Conservation (phyloP, 2,888 invertebrate genomes). For the Clunio marinus region DNA sequence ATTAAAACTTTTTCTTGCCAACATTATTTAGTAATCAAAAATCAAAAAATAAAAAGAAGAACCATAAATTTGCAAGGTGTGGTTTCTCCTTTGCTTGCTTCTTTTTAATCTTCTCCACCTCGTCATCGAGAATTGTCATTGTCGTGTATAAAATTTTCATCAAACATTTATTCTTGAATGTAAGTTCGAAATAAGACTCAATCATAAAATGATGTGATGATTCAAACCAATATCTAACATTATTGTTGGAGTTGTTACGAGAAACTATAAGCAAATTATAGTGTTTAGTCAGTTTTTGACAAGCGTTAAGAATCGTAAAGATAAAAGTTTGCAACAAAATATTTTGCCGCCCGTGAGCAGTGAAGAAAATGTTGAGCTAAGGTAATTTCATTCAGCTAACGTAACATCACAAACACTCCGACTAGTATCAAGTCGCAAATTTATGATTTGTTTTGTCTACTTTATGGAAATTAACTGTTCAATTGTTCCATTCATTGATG, state of each 20-base stretch:
- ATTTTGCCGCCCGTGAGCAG: too few relatives aligned
- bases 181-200: too few relatives aligned
- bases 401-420: too few relatives aligned
- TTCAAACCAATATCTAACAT: not conserved
- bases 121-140: slow-evolving; percentile 8
- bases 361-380: too few relatives aligned
- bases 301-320: too few relatives aligned
- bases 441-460: slow-evolving; percentile 34
- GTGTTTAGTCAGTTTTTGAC: not conserved
- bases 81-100: not conserved
- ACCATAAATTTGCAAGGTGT: slow-evolving; percentile 35
- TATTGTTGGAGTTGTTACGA: not conserved
- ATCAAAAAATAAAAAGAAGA: not conserved
- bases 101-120: not conserved
- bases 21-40: slow-evolving; percentile 12
- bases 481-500: slow-evolving; percentile 23
- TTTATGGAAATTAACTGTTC: slow-evolving; percentile 35
- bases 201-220: not conserved
- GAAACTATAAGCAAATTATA: not conserved
- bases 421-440: slow-evolving; percentile 11
- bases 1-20: not conserved
- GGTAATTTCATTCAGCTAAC: too few relatives aligned
- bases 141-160: not conserved
- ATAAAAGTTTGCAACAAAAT: too few relatives aligned
- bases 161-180: not conserved